Evolutionary conservation across 1,140 invertebrate species (phyloP).

Genomic region (Hetaerina americana): DNA sequence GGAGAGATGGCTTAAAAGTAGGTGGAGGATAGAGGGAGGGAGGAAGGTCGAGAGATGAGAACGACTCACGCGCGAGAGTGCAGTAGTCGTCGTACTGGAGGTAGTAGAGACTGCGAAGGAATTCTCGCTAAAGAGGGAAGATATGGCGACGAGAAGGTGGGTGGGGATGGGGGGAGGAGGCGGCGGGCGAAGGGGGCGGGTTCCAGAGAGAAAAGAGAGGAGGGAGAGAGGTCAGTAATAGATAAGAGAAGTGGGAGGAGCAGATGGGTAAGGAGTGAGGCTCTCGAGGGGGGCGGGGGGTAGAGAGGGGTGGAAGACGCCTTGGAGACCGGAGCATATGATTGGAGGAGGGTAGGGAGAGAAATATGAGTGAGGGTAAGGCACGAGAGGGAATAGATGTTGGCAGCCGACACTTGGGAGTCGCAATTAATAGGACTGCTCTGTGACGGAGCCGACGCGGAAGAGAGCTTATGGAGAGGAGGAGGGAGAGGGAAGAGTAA

Average conservation of each 20-base stretch:
- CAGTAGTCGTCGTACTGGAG: too few relatives aligned
- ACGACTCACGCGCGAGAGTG: too few relatives aligned
- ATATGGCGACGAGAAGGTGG: background rate
- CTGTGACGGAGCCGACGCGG: background rate
- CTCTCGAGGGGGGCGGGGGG: background rate
- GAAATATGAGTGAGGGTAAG: background rate
- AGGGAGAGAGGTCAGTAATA: background rate
- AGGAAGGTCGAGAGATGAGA: too few relatives aligned
- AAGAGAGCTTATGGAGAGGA: background rate
- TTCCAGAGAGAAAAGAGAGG: background rate
- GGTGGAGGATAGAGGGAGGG: too few relatives aligned
- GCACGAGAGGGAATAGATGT: background rate
- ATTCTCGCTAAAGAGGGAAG: too few relatives aligned
- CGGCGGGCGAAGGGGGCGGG: background rate
- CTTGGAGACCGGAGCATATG: too few relatives aligned
- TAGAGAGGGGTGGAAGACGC: background rate
- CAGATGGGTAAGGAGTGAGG: background rate
- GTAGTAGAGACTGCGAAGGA: too few relatives aligned
- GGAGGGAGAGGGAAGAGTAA: background rate
- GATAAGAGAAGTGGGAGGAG: background rate
- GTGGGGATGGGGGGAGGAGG: too few relatives aligned
- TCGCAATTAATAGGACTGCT: background rate
- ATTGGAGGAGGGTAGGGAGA: background rate
- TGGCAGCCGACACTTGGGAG: background rate
- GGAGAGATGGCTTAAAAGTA: too few relatives aligned